Base-by-base conservation (phyloP, 30 jellyfish, hydroid and myxozoan species). In the Pseudorhiza aurosa region DNA sequence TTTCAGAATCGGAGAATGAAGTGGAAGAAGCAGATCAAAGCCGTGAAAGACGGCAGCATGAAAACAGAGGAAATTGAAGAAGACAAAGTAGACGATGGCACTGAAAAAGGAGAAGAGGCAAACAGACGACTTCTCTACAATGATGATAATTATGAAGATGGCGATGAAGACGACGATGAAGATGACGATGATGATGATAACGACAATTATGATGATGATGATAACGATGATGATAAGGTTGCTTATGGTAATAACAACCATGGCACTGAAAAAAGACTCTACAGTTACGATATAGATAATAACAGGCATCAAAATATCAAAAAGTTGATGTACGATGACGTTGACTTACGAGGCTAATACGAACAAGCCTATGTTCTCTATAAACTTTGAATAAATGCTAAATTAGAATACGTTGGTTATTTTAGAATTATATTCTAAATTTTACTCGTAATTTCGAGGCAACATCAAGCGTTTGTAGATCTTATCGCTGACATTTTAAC, bases 1-100 rank as follows among this genome's bases (percentile, higher is more conserved):
- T 88, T 88, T 49, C 97, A 88, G 74, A 88, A 88, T 56, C 50
- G 91, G 50, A 58, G 97, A 44, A 88, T 88, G 97, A 88, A 88
- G 39, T 82, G 88, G 91, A 88, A 88, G 51, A 88, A 88, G 81
- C 96, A 87, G 46, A 39, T 68, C 28, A 67, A 62, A 33, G 25
- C 51, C 10, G 86, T 72, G 15, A 78, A 58, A 25, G 92, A 77
- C 40, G 92, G 60, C 36, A 63, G 19, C 37, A 65, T 27, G 12
- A 49, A 64, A 46, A 28, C 37, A 1, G 79, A 49, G 17, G 50
- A 59, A 33, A 36, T 8, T 25, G 81, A 39, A 26, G 89, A 47
- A 17, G 18, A 46, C n/a, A 17, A 12, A 8, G 73, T 29, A 26
- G 69, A 59, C 15, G 89, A 35, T 0, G 68, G 29, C n/a, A 53